Evolutionary conservation across 2,113 vertebrate species (phyloP), one percentile per base, ranked within the genome.

Genomic region (Dromiciops gliroides): DNA sequence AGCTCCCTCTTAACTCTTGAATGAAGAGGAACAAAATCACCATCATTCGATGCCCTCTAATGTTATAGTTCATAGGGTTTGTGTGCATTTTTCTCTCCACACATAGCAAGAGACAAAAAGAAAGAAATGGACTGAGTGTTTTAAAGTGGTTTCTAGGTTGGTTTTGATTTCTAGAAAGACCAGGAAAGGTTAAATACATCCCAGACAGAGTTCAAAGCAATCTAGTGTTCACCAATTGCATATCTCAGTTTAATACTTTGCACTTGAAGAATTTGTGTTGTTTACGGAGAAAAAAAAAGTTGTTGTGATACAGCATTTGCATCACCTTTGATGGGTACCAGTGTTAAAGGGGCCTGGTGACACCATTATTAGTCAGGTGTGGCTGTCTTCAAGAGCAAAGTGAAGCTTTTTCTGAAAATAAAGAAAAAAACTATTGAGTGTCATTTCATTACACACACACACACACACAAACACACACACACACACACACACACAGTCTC

Each of bases 371-470:
- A 44, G 67, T 83, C 67, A 94, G 37, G 93, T 95, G 25, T 95
- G 95, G 50, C 96, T 95, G 48, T 51, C 89, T 95, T 96, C 89
- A 47, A 93, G 90, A 89, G 22, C 51, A 92, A 94, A 96, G 31
- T 31, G 83, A 92, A 50, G 1, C 25, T 49, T 97, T 98, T 24
- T 98, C 95, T 97, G 93, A 51, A 97, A 97, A 93, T 48, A 96
- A 95, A 53, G 96, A 92, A 95, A 97, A 51, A 95, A 92, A 31
- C 83, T 95, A 48, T 94, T 95, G 89, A 96, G 95, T 83, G n/a
- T 83, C n/a, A 44, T 44, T n/a, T n/a, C 60, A n/a, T 75, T 16
- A 16, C 14, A 53, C 24, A 51, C 50, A 56, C 26, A 56, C n/a
- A n/a, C n/a, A n/a, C n/a, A 56, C n/a, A n/a, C n/a, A n/a, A 6